Conservation (phyloP, 2,888 invertebrate species). For the Ormyrus pomaceus region DNA sequence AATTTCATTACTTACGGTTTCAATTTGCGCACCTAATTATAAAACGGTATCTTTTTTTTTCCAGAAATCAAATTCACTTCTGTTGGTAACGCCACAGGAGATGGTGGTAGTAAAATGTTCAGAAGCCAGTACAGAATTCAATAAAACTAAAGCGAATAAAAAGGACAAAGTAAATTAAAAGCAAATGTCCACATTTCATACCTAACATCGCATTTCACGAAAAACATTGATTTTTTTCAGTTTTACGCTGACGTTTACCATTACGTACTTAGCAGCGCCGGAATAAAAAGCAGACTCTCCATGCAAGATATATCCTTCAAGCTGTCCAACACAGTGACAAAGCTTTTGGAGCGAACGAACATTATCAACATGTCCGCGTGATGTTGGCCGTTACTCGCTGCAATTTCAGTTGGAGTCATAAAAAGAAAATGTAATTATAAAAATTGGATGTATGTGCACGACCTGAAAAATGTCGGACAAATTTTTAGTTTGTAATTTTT, state of each 20-base stretch:
- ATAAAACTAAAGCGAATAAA: constrained; percentile 75
- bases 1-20: too few species aligned
- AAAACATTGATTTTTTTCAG: constrained; percentile 70
- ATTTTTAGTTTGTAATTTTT: too few species aligned
- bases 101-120: constrained; percentile 84
- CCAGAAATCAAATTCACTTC: constrained; percentile 75
- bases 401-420: not conserved
- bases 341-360: constrained; percentile 80
- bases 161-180: constrained; percentile 43
- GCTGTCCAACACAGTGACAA: constrained; percentile 80
- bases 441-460: not conserved
- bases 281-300: constrained; percentile 79
- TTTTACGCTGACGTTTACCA: constrained; percentile 87
- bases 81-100: constrained; percentile 83
- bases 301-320: constrained; percentile 79
- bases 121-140: constrained; percentile 85
- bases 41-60: not conserved
- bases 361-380: constrained; percentile 81
- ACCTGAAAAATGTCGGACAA: too few species aligned
- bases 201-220: not conserved
- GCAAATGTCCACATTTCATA: not conserved
- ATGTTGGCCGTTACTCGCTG: constrained; percentile 38
- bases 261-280: constrained; percentile 81
- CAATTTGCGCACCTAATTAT: not conserved
- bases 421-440: not conserved